Evolutionary conservation across 2,888 invertebrate species (phyloP), one percentile per base, ranked within the genome.

Genomic region (Agriopis marginaria): DNA sequence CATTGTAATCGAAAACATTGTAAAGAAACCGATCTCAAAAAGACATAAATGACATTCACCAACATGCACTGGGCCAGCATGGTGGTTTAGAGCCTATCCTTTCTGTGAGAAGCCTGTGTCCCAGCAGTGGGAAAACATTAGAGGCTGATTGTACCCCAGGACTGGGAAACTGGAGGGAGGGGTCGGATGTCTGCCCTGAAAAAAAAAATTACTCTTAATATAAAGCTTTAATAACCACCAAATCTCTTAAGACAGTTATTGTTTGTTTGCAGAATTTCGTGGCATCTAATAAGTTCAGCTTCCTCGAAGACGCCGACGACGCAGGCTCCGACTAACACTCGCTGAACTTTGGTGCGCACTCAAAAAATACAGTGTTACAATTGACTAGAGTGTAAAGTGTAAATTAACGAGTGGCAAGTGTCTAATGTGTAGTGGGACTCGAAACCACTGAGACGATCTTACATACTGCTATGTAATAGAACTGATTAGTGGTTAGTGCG

Each of bases 211-310:
- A 23, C 2, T 23, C 17, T 23, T 23, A 2, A 23, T 23, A 23
- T 23, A 23, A 23, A 23, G 17, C 17, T 23, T 23, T 5, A 5
- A 32, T 32, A 32, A 3, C 32, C 32, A 55, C 42, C 14, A 10
- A 6, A 56, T 11, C n/a, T n/a, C 4, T 3, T 56, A 10, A 56
- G 17, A 42, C 44, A 42, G 7, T 12, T 8, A 17, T 42, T 61
- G 1, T 66, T 68, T 78, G 78, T 79, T 95, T 95, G 3, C 93
- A 97, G 96, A 96, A 96, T 92, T 96, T 97, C 84, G 96, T 96
- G 87, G 96, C 96, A 84, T 96, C 96, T 84, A 97, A 97, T 89
- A 97, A 97, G 95, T 97, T 96, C 95, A 96, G 96, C 89, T 96
- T 96, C 92, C 92, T 96, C 84, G 96, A 96, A 84, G 96, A 96